Evolutionary conservation across 1,140 invertebrate genomes (phyloP).

Genomic region (Telenomus remus): DNA sequence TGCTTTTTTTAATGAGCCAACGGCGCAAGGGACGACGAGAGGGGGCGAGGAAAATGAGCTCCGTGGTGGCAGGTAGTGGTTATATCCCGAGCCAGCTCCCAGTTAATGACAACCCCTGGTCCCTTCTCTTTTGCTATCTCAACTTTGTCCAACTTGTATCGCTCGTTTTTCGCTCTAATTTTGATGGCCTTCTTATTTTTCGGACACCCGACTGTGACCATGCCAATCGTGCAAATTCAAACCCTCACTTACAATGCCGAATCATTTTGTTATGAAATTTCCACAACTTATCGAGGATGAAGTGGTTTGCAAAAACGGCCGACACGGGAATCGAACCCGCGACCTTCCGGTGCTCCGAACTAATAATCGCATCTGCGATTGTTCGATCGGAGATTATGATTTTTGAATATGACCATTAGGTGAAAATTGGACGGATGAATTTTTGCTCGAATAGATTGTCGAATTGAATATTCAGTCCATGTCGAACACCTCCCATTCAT

Average conservation of each 20-base stretch:
- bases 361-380: no score
- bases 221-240: constrained; percentile 50
- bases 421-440: no score
- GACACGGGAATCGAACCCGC: no score
- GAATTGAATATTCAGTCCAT: no score
- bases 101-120: constrained; percentile 75
- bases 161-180: constrained; percentile 29
- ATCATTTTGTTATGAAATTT: no score
- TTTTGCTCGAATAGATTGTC: no score
- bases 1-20: constrained; percentile 67
- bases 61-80: constrained; percentile 74
- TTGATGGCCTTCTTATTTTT: constrained; percentile 46
- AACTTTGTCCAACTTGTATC: constrained; percentile 36
- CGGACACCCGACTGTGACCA: constrained; percentile 39
- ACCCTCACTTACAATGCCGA: no score
- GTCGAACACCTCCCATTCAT: constrained; percentile 22
- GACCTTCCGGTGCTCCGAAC: no score
- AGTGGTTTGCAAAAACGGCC: no score
- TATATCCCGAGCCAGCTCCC: constrained; percentile 72
- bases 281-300: no score
- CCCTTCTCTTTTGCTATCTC: constrained; percentile 58
- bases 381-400: no score
- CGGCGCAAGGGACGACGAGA: constrained; percentile 10
- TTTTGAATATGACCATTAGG: no score
- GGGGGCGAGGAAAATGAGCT: constrained; percentile 71